Base-by-base conservation (phyloP, 64 coral and sea anemone genomes). In the Catalaphyllia jardinei region DNA sequence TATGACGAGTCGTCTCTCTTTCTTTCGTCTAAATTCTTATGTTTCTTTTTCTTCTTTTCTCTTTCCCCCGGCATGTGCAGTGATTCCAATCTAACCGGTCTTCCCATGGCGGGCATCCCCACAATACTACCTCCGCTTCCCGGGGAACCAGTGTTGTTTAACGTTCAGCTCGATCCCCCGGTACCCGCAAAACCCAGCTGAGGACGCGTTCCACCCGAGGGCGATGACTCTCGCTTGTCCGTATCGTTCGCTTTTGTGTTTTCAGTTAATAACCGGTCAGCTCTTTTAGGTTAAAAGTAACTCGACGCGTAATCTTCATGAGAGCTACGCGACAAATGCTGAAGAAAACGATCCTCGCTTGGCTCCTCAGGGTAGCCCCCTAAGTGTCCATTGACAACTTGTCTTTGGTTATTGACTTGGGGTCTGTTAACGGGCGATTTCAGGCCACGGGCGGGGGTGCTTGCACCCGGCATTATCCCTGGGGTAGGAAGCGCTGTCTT, bases 271-370 rank as follows among this genome's bases (percentile, higher is more conserved):
- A 98, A 87, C 65, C 81, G 79, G 30, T 95, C 93, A 39, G 96
- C 96, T 91, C 96, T 67, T 63, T 98, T 98, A 14, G 96, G 93
- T 59, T 95, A 92, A 86, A 98, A 98, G 78, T 98, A 98, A 62
- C 79, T 92, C 4, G 87, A 73, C 4, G 93, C 93, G 28, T 90
- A 88, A 11, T 98, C 93, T 42, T 75, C 90, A 38, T 90, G 89
- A 2, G 90, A 87, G 60, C 52, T 98, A 55, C 88, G 89, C 10
- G 75, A 86, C 17, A 98, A 78, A 91, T 95, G 96, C 14, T 90
- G 88, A 17, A 89, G 90, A 52, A 93, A 95, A 19, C 72, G 87
- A 79, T 98, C 96, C 73, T 98, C 96, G 22, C 25, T 82, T 76
- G 76, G 79, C 49, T 95, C 93, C 8, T 98, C 90, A 52, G 77